Evolutionary conservation across 2,888 invertebrate genomes (phyloP), one percentile per base, ranked within the genome.

Genomic region (Macrosoma leucophasiata): DNA sequence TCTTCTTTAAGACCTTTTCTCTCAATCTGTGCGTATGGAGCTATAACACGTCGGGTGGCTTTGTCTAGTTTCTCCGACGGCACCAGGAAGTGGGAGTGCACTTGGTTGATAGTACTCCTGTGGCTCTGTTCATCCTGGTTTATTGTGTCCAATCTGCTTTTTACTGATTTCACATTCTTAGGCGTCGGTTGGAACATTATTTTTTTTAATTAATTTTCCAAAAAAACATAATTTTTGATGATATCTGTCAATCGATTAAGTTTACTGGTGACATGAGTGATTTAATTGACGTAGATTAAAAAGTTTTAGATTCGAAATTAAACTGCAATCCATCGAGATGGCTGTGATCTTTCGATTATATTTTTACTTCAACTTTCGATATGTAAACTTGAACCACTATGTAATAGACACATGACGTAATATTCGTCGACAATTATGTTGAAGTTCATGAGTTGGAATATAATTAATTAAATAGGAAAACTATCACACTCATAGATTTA

Each of bases 1-100:
- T 73, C 73, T 3, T 71, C 71, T 25, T 73, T 79, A 1, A 64
- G 6, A 1, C 77, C 79, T 33, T 72, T 79, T 17, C 84, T 49
- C 46, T 78, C 77, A 28, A 84, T 82, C 38, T 78, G 82, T 1
- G 82, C 86, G 47, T 87, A 88, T 0, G 88, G 88, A 0, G 88
- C 88, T 29, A 88, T 86, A 0, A 88, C 87, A n/a, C 88, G 64
- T 30, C 84, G 66, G 0, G 87, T 87, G 0, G 86, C 85, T 48
- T 79, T 84, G 48, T 87, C 86, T 8, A 85, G 55, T 35, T 71
- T 79, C 3, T 84, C 79, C 0, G 82, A 75, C 0, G 79, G 62
- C 0, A 82, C 73, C 10, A 81, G 41, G 41, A 81, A 82, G 31
- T 84, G 81, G 0, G 82, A 82, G 5, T 74, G 76, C 0, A 70